A percentile compares a stretch with the other conserved stretches of the same genome.
phyloP scores from a whole-genome alignment of 2,113 vertebrate species.

The Gracilinanus agilis region DNA sequence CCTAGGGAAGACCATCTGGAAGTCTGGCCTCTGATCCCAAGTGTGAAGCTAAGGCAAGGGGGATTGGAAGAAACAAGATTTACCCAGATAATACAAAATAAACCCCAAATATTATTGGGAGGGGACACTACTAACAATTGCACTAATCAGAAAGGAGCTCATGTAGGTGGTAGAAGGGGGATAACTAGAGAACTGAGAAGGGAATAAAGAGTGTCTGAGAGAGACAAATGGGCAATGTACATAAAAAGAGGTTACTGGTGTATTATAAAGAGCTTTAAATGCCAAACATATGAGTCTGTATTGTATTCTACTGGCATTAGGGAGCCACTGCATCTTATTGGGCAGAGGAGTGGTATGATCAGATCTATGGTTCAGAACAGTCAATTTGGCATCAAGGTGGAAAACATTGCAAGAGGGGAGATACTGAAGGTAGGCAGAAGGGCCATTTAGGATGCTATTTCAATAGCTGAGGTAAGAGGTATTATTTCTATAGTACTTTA shows the following conservation, averaged over 20 bases:
- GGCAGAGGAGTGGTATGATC: neutral
- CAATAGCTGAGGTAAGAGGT: neutral
- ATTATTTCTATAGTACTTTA: constrained; percentile 4
- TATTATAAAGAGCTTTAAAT: neutral
- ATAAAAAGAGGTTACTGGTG: neutral
- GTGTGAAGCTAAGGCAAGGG: neutral
- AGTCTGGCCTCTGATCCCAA: neutral
- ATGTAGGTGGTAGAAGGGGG: too few relatives aligned
- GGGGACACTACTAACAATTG: neutral
- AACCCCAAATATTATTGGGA: neutral
- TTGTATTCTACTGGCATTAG: neutral
- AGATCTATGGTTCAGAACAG: neutral
- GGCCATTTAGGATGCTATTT: neutral
- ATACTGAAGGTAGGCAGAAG: neutral
- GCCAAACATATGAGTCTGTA: neutral
- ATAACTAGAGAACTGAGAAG: neutral
- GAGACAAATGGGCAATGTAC: neutral
- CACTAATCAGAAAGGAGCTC: neutral
- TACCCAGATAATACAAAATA: neutral
- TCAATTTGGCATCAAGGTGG: neutral
- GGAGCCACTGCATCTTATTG: neutral
- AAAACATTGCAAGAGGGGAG: neutral
- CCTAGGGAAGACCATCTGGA: neutral
- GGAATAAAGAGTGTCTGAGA: neutral
- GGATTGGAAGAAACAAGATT: neutral